phyloP scores from a whole-genome alignment of 2,113 vertebrate genomes.

The Dromaius novaehollandiae region DNA sequence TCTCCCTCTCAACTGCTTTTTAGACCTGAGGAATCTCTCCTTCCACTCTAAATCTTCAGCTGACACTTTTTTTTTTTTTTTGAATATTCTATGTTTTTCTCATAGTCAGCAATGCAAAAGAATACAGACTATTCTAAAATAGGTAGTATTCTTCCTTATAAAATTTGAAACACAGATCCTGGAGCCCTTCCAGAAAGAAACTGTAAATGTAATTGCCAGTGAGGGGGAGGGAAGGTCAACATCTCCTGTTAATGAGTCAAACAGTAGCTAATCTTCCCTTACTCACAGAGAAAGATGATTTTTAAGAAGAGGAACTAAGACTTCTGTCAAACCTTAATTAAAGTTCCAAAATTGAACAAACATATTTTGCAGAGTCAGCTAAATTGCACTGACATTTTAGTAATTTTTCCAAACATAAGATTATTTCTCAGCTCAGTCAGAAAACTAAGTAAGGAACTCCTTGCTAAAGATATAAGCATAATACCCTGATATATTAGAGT shows the following conservation, averaged over 20 bases:
- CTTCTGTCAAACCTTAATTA: neutral
- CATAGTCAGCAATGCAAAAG: neutral
- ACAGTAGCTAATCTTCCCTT: neutral
- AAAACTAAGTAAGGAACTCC: neutral
- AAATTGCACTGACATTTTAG: neutral
- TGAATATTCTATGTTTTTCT: neutral
- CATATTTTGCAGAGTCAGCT: neutral
- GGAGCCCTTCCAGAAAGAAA: conserved; percentile 29
- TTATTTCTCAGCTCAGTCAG: neutral
- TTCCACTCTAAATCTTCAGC: neutral
- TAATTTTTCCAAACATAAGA: neutral
- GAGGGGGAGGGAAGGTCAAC: conserved; percentile 40
- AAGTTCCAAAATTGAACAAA: neutral
- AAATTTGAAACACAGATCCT: neutral
- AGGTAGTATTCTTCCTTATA: neutral
- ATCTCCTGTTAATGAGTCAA: conserved; percentile 33
- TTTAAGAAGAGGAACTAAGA: neutral
- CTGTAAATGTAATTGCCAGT: neutral
- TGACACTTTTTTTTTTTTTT: neutral
- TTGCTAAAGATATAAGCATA: neutral
- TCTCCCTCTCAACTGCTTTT: neutral
- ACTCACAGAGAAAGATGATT: neutral
- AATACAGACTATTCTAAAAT: neutral
- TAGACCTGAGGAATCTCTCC: neutral
- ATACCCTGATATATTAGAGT: neutral